Conservation (phyloP, 2,113 vertebrate genomes). For the Ellobius talpinus region DNA sequence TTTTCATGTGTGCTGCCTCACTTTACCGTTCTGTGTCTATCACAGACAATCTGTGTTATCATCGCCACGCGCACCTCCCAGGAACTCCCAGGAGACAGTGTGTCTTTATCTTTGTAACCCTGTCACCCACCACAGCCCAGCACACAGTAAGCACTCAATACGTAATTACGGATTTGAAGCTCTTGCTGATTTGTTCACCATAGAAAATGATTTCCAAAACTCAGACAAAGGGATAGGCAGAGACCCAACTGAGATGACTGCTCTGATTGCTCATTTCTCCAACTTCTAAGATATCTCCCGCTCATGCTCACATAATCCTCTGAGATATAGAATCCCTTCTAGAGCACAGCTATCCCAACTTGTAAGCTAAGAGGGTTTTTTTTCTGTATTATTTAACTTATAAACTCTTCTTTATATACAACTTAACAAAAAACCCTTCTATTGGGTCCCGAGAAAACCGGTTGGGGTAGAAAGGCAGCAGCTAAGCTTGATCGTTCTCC, state of each 20-base stretch:
- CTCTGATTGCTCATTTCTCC: background rate
- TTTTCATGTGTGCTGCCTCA: background rate
- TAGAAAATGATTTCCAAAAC: background rate
- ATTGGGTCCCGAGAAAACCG: background rate
- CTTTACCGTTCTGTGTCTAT: background rate
- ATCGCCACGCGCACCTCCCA: background rate
- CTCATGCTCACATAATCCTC: background rate
- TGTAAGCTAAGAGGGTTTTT: background rate
- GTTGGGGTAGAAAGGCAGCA: background rate
- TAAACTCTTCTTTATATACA: constrained; percentile 28
- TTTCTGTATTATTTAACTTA: background rate
- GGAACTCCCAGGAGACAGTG: background rate
- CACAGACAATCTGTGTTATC: background rate
- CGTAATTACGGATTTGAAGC: background rate
- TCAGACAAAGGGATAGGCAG: background rate
- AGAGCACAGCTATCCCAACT: background rate
- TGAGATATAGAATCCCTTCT: background rate
- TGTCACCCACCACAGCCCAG: background rate
- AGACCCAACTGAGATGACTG: background rate
- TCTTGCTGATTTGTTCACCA: background rate
- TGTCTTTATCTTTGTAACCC: background rate
- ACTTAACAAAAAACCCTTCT: background rate
- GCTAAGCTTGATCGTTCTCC: background rate
- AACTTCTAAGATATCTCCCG: background rate
- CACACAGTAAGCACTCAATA: background rate